Percentiles rank a stretch among this genome's conserved stretches.
These are phyloP conservation scores for Paradisaea rubra DNA, from an alignment of 2,113 vertebrate genomes.

Conservation along the genomic window DNA sequence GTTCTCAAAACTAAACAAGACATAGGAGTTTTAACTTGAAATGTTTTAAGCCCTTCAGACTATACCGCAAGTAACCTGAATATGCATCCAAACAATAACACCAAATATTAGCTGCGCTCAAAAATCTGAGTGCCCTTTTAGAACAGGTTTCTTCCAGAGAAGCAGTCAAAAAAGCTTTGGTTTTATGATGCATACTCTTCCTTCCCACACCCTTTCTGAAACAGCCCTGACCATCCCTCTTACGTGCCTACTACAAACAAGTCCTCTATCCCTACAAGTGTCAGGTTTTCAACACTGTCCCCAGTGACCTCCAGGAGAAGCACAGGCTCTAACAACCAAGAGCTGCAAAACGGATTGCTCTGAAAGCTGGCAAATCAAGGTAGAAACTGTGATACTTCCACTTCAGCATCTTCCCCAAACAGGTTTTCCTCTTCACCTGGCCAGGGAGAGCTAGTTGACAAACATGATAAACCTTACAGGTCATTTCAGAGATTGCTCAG, in stretches of 20 bases:
- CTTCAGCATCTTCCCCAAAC: neutral
- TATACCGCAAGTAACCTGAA: neutral
- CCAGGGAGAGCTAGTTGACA: neutral
- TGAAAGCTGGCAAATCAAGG: neutral
- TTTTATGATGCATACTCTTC: neutral
- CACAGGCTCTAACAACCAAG: neutral
- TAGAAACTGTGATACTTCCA: neutral
- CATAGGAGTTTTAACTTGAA: neutral
- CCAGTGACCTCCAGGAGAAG: neutral
- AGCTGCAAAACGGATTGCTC: neutral
- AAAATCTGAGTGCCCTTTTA: neutral
- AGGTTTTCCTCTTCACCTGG: neutral
- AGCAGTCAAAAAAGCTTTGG: neutral
- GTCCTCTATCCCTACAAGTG: neutral
- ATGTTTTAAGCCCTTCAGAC: neutral
- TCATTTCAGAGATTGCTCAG: neutral
- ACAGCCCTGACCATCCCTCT: neutral
- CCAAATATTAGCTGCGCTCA: neutral
- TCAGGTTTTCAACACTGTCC: neutral
- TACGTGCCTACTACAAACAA: neutral
- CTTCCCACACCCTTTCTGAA: neutral
- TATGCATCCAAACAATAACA: neutral
- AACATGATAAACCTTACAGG: neutral
- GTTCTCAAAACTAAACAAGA: neutral
- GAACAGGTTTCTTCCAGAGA: neutral